These are phyloP conservation scores for Nematostella vectensis DNA, from an alignment of 92 coral and sea anemone genomes.

Conservation along the genomic window DNA sequence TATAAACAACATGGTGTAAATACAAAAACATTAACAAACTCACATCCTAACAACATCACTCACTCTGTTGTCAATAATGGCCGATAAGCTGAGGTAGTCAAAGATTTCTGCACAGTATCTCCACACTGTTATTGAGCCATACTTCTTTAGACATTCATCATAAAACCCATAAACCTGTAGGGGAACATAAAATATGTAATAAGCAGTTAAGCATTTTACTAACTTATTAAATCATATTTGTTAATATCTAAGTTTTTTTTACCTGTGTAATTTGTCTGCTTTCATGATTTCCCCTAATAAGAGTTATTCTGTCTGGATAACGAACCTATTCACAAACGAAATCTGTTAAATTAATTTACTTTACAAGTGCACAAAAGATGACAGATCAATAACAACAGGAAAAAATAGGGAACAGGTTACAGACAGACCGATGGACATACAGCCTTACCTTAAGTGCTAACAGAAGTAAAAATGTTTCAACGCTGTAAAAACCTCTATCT, in stretches of 20 bases:
- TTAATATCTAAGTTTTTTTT: not conserved
- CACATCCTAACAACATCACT: not conserved
- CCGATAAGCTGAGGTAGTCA: conserved; percentile 96
- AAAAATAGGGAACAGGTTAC: no score
- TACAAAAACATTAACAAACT: not conserved
- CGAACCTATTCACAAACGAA: conserved; percentile 53
- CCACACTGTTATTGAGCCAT: conserved; percentile 99
- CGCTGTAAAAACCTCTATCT: conserved; percentile 99
- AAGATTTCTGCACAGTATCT: conserved; percentile 98
- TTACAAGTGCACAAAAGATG: no score
- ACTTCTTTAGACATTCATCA: conserved; percentile 97
- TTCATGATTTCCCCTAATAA: conserved; percentile 97
- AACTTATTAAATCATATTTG: no score
- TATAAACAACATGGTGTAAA: not conserved
- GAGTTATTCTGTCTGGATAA: conserved; percentile 99
- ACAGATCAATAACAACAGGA: no score
- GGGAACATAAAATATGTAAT: not conserved
- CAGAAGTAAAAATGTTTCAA: conserved; percentile 92
- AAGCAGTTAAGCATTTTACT: not conserved
- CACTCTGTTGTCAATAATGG: conserved; percentile 96
- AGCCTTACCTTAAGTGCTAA: conserved; percentile 89
- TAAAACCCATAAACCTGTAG: conserved; percentile 96
- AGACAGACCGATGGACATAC: no score
- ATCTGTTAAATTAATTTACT: conserved; percentile 1
- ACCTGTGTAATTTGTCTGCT: conserved; percentile 99